These are phyloP conservation scores for Antennarius maculatus DNA, from an alignment of 2,797 vertebrate genomes.

Conservation along the genomic window DNA sequence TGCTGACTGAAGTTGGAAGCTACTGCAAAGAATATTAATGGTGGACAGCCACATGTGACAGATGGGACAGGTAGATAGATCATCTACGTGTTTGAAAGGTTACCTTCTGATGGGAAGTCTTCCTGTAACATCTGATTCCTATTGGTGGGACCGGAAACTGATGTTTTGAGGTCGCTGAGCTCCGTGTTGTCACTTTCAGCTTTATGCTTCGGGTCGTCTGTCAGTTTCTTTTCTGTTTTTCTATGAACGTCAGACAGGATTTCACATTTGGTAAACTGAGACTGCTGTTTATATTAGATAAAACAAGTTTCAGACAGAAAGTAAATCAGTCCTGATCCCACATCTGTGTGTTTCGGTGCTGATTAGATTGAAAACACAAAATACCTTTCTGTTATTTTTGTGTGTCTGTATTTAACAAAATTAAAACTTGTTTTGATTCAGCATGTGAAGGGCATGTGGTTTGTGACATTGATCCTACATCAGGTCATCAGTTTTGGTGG, in stretches of 20 bases:
- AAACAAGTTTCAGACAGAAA: slow-evolving; percentile 10
- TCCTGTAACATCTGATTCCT: slow-evolving; percentile 38
- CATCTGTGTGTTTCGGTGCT: too few relatives aligned
- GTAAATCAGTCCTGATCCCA: too few relatives aligned
- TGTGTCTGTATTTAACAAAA: too few relatives aligned
- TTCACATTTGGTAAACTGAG: neutral
- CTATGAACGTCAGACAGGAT: slow-evolving; percentile 31
- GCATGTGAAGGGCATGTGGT: too few relatives aligned
- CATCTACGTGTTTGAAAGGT: slow-evolving; percentile 30
- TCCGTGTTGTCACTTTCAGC: neutral
- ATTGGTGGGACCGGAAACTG: slow-evolving; percentile 4
- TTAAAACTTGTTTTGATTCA: too few relatives aligned
- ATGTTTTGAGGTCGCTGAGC: slow-evolving; percentile 7
- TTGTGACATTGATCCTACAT: too few relatives aligned
- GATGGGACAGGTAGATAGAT: slow-evolving; percentile 10
- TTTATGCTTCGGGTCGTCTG: neutral
- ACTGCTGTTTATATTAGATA: slow-evolving; percentile 49
- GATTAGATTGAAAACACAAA: too few relatives aligned
- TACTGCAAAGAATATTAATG: slow-evolving; percentile 41
- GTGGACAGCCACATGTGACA: slow-evolving; percentile 32
- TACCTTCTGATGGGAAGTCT: slow-evolving; percentile 44
- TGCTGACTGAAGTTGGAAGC: slow-evolving; percentile 8
- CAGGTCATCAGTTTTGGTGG: neutral
- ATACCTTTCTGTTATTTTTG: too few relatives aligned
- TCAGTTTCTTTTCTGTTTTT: slow-evolving; percentile 14